Percentiles rank a stretch among this genome's conserved stretches.
These are phyloP conservation scores for Petrocephalus sullivani DNA, from an alignment of 2,797 vertebrate genomes.

Conservation along the genomic window DNA sequence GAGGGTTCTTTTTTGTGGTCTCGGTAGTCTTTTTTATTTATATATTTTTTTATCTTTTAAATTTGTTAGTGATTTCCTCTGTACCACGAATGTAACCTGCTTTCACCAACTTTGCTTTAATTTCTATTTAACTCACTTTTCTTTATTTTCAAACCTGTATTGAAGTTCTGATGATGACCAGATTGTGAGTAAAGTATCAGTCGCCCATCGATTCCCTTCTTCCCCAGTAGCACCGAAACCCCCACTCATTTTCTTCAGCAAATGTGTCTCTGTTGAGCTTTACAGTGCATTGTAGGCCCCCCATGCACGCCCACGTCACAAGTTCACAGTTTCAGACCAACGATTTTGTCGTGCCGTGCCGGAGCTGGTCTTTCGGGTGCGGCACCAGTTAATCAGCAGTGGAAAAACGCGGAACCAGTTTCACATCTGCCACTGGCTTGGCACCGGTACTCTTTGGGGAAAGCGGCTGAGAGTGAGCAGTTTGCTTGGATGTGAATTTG, in stretches of 20 bases:
- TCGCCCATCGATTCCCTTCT: not conserved
- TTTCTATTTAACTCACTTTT: not conserved
- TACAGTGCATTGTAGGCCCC: not conserved
- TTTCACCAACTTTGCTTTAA: not conserved
- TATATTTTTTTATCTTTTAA: not conserved
- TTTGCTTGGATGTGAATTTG: not conserved
- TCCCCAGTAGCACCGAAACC: not conserved
- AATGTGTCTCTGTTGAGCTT: not conserved
- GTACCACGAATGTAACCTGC: not conserved
- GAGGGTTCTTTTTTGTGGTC: not conserved
- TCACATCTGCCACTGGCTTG: not conserved
- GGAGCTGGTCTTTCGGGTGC: not conserved
- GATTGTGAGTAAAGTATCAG: not conserved
- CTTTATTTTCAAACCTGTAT: not conserved
- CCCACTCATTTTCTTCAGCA: not conserved
- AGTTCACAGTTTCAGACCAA: not conserved
- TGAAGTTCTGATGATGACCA: not conserved
- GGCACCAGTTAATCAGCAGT: not conserved
- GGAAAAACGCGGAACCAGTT: not conserved
- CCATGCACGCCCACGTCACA: not conserved
- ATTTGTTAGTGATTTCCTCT: not conserved
- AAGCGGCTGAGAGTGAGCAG: not conserved
- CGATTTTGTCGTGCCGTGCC: not conserved
- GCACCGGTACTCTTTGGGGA: not conserved
- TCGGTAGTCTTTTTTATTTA: not conserved